Percentiles rank a stretch among this genome's conserved stretches.
phyloP scores from a whole-genome alignment of 53 echinoderm and acorn worm genomes.

The Crossaster papposus region DNA sequence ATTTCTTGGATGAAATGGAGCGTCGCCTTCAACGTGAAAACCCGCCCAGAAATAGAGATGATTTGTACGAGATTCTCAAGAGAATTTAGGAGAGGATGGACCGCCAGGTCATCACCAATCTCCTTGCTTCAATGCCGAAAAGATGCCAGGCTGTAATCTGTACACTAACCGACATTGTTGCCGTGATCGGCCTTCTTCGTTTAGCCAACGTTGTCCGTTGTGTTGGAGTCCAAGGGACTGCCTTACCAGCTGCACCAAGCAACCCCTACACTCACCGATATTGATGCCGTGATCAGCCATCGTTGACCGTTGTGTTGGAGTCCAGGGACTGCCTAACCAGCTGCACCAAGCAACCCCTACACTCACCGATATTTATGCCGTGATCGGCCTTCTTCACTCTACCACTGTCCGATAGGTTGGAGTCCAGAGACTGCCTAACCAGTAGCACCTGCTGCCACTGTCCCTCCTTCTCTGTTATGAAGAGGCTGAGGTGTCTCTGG shows the following conservation, averaged over 20 bases:
- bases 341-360: neutral
- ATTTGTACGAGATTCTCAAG: no score
- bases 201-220: no score
- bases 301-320: no score
- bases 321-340: neutral
- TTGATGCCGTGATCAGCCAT: no score
- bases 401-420: conserved; percentile 31
- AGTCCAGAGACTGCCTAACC: conserved; percentile 33
- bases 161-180: no score
- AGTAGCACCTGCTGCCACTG: conserved; percentile 71
- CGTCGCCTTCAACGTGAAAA: neutral
- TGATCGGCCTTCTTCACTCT: conserved; percentile 31
- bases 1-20: conserved; percentile 31
- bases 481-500: conserved; percentile 76
- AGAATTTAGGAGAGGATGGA: no score
- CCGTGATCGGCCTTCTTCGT: no score
- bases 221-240: neutral
- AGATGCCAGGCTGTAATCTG: no score
- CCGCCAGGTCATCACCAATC: no score
- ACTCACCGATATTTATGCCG: conserved; percentile 3
- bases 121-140: no score
- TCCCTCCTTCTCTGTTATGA: conserved; percentile 79
- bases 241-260: neutral
- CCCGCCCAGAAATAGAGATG: no score
- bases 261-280: no score